A percentile compares a stretch with the other conserved stretches of the same genome.
Evolutionary conservation across 2,113 vertebrate species (phyloP).

Genomic region (Ellobius talpinus): DNA sequence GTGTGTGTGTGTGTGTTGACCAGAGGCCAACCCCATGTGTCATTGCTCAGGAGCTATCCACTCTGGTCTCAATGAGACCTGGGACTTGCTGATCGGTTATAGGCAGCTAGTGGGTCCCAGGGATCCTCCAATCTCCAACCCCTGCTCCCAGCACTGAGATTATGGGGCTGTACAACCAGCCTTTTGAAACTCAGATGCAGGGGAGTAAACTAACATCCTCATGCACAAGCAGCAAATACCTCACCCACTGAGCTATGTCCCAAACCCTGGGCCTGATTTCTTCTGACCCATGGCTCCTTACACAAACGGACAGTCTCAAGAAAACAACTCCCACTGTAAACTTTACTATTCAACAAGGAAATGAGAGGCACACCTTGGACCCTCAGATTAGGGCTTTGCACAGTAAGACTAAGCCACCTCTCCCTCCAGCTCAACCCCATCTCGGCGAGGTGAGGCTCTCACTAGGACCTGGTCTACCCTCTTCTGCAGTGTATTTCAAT

Average conservation of each 20-base stretch:
- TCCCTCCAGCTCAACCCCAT: neutral
- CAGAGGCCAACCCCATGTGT: neutral
- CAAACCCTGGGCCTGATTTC: neutral
- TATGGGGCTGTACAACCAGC: too few relatives aligned
- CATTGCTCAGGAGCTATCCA: neutral
- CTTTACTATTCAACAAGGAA: neutral
- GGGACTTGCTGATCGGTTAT: neutral
- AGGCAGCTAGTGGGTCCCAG: too few relatives aligned
- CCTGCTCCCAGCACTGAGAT: neutral
- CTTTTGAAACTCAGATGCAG: neutral
- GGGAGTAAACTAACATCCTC: neutral
- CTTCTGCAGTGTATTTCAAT: neutral
- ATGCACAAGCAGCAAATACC: too few relatives aligned
- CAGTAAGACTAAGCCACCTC: neutral
- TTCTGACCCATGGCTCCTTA: neutral
- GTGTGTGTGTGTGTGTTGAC: neutral
- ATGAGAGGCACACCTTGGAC: neutral
- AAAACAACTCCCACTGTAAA: neutral
- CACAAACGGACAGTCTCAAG: neutral
- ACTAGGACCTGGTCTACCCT: neutral
- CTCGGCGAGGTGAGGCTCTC: neutral
- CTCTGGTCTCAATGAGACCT: neutral
- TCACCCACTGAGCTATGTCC: neutral
- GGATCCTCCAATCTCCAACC: neutral
- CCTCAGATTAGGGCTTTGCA: neutral